These are phyloP conservation scores for Copidosoma floridanum DNA, from an alignment of 1,140 invertebrate genomes.

Conservation along the genomic window DNA sequence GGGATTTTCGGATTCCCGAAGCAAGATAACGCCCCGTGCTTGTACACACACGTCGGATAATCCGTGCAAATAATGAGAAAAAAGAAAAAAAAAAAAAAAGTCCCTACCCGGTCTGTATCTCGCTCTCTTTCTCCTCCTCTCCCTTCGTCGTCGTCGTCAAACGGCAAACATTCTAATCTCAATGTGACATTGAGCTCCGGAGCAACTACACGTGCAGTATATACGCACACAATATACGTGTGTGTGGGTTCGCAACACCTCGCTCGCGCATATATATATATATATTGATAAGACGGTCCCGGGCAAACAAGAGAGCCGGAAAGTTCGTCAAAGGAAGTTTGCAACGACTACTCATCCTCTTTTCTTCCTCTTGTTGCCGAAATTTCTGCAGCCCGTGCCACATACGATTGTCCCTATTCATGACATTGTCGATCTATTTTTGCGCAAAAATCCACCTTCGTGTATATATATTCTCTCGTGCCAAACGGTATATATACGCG, in stretches of 20 bases:
- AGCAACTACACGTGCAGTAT: background rate
- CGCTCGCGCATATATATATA: background rate
- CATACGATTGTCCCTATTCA: no score
- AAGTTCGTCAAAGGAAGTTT: no score
- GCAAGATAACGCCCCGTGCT: background rate
- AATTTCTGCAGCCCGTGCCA: no score
- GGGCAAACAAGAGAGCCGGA: background rate
- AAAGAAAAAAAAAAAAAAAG: no score
- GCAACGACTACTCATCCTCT: no score
- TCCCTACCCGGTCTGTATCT: conserved; percentile 1
- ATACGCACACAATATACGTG: background rate
- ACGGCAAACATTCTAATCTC: conserved; percentile 31
- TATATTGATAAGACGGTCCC: conserved; percentile 6
- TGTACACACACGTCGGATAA: conserved; percentile 26
- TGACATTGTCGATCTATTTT: no score
- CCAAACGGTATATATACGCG: no score
- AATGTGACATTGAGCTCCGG: conserved; percentile 30
- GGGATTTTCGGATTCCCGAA: background rate
- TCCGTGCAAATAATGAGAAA: conserved; percentile 32
- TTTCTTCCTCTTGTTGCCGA: no score
- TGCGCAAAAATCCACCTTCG: no score
- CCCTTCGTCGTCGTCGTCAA: background rate
- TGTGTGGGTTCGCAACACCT: background rate
- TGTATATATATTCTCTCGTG: no score
- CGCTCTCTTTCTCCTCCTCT: background rate